phyloP scores from a whole-genome alignment of 2,888 invertebrate genomes.

The Sialis lutaria region DNA sequence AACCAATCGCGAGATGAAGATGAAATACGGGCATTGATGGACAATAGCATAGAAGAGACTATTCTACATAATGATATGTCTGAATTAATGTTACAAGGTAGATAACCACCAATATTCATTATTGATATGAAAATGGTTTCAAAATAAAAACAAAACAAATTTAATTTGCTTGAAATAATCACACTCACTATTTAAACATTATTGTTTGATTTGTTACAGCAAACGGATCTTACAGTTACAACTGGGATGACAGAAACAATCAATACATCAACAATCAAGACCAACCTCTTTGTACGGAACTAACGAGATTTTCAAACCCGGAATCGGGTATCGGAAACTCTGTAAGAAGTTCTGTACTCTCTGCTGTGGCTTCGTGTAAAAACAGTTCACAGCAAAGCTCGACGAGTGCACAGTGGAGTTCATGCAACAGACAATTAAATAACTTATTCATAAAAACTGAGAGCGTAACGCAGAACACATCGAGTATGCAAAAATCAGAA shows the following conservation, averaged over 20 bases:
- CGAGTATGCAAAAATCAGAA: slow-evolving; percentile 2
- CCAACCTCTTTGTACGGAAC: too few species aligned
- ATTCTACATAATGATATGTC: slow-evolving; percentile 16
- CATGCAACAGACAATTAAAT: slow-evolving; percentile 21
- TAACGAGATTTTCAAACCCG: slow-evolving; percentile 19
- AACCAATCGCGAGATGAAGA: slow-evolving; percentile 75
- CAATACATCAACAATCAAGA: too few species aligned
- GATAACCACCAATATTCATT: not conserved
- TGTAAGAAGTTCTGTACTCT: slow-evolving; percentile 40
- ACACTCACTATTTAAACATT: too few species aligned
- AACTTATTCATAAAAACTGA: slow-evolving; percentile 19
- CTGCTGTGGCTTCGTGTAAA: slow-evolving; percentile 38
- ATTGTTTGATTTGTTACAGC: too few species aligned
- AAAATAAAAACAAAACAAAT: too few species aligned
- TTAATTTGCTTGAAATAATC: too few species aligned
- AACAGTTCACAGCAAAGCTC: slow-evolving; percentile 42
- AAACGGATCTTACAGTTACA: too few species aligned
- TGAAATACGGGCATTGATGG: slow-evolving; percentile 47
- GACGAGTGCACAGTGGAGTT: slow-evolving; percentile 22
- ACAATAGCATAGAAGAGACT: slow-evolving; percentile 27
- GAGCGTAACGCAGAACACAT: slow-evolving; percentile 14
- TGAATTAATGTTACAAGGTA: slow-evolving; percentile 1
- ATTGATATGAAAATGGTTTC: not conserved
- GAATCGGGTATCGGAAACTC: slow-evolving; percentile 41
- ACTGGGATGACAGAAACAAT: too few species aligned